Evolutionary conservation across 2,113 vertebrate genomes (phyloP).

Genomic region (Amphiprion percula): DNA sequence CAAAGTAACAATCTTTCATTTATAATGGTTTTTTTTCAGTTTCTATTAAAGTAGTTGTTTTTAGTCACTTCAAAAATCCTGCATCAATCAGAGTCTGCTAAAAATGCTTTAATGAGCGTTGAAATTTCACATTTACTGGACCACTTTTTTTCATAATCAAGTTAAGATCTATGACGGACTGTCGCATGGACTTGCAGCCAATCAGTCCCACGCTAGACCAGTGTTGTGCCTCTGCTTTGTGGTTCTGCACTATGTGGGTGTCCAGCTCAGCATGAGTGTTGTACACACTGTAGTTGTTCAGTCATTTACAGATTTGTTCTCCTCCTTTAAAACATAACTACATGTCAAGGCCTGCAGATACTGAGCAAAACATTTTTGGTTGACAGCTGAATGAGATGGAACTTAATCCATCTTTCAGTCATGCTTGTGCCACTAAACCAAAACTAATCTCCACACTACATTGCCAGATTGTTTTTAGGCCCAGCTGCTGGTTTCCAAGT

Average conservation of each 20-base stretch:
- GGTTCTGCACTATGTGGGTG: not conserved
- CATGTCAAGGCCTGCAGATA: slow-evolving; percentile 17
- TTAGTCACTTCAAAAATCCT: no score
- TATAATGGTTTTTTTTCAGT: not conserved
- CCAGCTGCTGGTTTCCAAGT: not conserved
- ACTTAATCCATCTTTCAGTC: not conserved
- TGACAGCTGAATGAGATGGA: slow-evolving; percentile 2
- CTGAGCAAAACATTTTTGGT: not conserved
- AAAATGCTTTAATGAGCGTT: not conserved
- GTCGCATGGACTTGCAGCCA: no score
- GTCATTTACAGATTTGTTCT: slow-evolving; percentile 5
- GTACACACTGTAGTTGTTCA: not conserved
- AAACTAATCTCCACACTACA: not conserved
- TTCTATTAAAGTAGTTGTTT: no score
- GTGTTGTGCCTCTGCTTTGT: not conserved
- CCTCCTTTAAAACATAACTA: not conserved
- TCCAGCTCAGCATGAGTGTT: not conserved
- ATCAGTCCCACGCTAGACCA: no score
- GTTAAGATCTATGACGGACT: no score
- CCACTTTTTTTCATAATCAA: no score
- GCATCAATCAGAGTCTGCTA: no score
- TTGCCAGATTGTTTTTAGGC: not conserved
- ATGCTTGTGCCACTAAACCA: not conserved
- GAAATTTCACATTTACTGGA: not conserved
- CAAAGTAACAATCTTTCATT: not conserved